phyloP scores from a whole-genome alignment of 1,140 invertebrate species.

The Sycobia sp. region DNA sequence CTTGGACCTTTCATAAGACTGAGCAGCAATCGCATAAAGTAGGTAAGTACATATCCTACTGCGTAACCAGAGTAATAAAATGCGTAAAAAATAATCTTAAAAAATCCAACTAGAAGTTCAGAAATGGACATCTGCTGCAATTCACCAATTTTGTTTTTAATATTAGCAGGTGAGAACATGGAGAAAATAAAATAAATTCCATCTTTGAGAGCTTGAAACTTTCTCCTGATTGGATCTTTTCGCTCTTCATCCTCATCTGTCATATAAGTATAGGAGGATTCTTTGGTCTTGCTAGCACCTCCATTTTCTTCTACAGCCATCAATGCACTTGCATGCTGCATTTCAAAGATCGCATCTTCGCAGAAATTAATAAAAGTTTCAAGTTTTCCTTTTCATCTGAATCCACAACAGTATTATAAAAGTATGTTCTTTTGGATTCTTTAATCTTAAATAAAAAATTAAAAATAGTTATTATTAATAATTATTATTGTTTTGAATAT shows the following conservation, averaged over 20 bases:
- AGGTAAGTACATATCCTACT: conserved; percentile 68
- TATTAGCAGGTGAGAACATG: conserved; percentile 86
- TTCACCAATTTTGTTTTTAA: conserved; percentile 85
- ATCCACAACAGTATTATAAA: conserved; percentile 98
- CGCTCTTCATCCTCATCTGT: conserved; percentile 82
- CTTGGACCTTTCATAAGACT: conserved; percentile 84
- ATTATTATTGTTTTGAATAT: no score
- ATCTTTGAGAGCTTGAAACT: conserved; percentile 80
- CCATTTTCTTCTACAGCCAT: conserved; percentile 91
- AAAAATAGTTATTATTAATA: no score
- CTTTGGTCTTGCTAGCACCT: conserved; percentile 72
- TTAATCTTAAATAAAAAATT: conserved; percentile 60
- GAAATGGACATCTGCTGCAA: conserved; percentile 88
- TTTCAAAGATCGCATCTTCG: conserved; percentile 99
- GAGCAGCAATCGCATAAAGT: conserved; percentile 77
- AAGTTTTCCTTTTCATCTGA: conserved; percentile 98
- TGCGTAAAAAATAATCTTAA: conserved; percentile 86
- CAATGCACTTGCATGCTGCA: conserved; percentile 97
- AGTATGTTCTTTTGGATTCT: conserved; percentile 98
- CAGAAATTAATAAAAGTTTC: conserved; percentile 99
- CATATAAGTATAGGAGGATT: conserved; percentile 81
- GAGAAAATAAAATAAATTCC: conserved; percentile 77
- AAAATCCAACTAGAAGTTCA: conserved; percentile 84
- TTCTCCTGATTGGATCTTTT: conserved; percentile 82
- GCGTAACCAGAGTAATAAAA: conserved; percentile 87